phyloP scores from a whole-genome alignment of 2,888 invertebrate species.

The Beris morrisii region DNA sequence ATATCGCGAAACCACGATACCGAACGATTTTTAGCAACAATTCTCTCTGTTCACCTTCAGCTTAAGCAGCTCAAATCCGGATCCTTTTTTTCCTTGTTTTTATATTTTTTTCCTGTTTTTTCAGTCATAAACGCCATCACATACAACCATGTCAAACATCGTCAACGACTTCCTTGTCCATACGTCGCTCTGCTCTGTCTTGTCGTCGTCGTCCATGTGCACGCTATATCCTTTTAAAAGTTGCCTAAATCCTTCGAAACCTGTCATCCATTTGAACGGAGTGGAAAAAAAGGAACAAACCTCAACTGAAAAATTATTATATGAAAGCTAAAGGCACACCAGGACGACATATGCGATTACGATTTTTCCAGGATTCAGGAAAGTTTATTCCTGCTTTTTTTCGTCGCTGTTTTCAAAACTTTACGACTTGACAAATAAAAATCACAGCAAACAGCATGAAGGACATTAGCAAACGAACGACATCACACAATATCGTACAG shows the following conservation, averaged over 20 bases:
- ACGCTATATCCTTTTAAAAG: conserved; percentile 33
- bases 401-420: conserved; percentile 20
- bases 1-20: conserved; percentile 21
- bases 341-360: conserved; percentile 32
- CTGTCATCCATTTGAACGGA: background rate
- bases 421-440: conserved; percentile 31
- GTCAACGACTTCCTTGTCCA: conserved; percentile 32
- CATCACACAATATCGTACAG: conserved; percentile 8
- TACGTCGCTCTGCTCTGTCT: conserved; percentile 23
- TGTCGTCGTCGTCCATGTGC: conserved; percentile 22
- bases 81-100: conserved; percentile 18
- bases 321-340: conserved; percentile 26
- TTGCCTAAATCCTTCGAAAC: conserved; percentile 22
- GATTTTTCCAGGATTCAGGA: conserved; percentile 28
- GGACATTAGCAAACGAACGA: conserved; percentile 19
- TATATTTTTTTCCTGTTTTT: background rate
- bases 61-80: conserved; percentile 26
- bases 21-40: conserved; percentile 7
- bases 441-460: conserved; percentile 19
- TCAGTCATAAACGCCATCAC: conserved; percentile 27
- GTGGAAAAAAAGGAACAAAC: conserved; percentile 8
- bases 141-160: conserved; percentile 33
- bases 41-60: conserved; percentile 13
- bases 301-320: conserved; percentile 20
- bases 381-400: conserved; percentile 19